Evolutionary conservation across 2,797 vertebrate species (phyloP), one percentile per base, ranked within the genome.

Genomic region (Scolopax rusticola): DNA sequence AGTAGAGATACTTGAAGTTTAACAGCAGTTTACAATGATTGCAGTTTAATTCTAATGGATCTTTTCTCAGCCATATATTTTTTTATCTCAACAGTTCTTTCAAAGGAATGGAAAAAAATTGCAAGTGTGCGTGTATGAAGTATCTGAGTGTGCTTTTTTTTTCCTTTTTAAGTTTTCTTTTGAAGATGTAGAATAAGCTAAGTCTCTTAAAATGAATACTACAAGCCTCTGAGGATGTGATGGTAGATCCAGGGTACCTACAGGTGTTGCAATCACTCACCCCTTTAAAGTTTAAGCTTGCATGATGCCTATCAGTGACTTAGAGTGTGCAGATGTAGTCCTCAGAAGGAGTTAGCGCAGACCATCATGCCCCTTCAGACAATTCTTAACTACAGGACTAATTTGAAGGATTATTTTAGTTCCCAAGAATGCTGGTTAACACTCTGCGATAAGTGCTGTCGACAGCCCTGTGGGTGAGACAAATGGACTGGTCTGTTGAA

Each of bases 1-100:
- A 74, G 57, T 6, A 68, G 83, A 88, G 94, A 71, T 78, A 74
- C 61, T 80, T 74, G 30, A 77, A 61, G 59, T 81, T 61, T 89
- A 73, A 64, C 51, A 70, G 57, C 71, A 88, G 79, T 81, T 93
- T 96, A 92, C 70, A 93, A 57, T 65, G 69, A 84, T 23, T 83
- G 88, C 36, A 74, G 45, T 64, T 95, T 86, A 79, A 94, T 63
- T 80, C 43, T 92, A 93, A 75, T 5, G 2, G n/a, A 56, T 75
- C 38, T 87, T 84, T 89, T 57, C 87, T 83, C 78, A 95, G 32
- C 10, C 23, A 7, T 40, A 12, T 33, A 6, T 71, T 69, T 36
- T 47, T 88, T 38, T 76, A 77, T 70, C 47, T 91, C 54, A 70
- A 59, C 11, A 63, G 38, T 59, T 30, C 27, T 88, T 93, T 61